Base-by-base conservation (phyloP, 2,797 vertebrate species). In the Benthosema pterotum region DNA sequence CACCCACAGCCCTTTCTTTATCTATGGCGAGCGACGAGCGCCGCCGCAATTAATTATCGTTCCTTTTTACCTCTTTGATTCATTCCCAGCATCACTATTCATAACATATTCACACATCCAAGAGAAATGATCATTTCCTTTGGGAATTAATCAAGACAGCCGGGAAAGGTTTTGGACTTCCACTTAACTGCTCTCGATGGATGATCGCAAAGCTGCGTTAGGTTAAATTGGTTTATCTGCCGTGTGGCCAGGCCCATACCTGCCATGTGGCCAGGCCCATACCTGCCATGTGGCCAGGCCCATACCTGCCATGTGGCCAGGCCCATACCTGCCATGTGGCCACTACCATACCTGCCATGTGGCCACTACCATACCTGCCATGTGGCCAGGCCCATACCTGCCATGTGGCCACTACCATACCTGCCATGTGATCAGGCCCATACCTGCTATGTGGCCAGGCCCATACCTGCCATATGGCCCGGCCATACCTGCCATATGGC, bases 101-200 rank as follows among this genome's bases (percentile, higher is more conserved):
- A 93, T 94, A 94, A 92, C 90, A 90, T 93, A 93, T 94, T 94
- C 91, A 93, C 92, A 89, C 87, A 90, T 92, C 90, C 89, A 88
- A 91, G 91, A 92, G 90, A 87, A 93, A 93, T 92, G 83, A 92
- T 93, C 85, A 92, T 92, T 91, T 91, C 90, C 92, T 93, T 84
- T 82, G 89, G 90, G 92, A 91, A 92, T 91, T 92, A 91, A 93
- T 93, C 91, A 93, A 84, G 87, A 87, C 73, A 80, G 85, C 56
- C 53, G 69, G 72, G 79, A 87, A 3, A 83, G 83, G 84, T 63
- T 72, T n/a, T 65, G 84, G 84, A 38, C 32, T 11, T 38, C 32
- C 32, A 38, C 32, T 38, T 87, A n/a, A n/a, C 77, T 73, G 75
- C 70, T 84, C 84, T 81, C 87, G 72, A 83, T 76, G 74, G 79